These are phyloP conservation scores for Picus viridis DNA, from an alignment of 2,797 vertebrate species.

Conservation along the genomic window DNA sequence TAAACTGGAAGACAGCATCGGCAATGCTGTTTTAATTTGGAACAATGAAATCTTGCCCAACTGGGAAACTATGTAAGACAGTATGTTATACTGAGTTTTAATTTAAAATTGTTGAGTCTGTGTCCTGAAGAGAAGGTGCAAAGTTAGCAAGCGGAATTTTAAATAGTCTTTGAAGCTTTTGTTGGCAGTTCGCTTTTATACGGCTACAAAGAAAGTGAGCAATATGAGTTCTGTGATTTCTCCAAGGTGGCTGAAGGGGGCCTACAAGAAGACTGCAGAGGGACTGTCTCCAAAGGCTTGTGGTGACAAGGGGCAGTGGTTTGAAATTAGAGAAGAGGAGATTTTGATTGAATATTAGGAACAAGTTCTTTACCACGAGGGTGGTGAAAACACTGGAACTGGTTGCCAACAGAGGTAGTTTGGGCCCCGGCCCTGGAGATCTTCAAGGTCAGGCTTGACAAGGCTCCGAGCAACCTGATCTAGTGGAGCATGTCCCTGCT, in stretches of 20 bases:
- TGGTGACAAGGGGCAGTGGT: no score
- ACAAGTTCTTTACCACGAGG: no score
- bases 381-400: no score
- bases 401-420: no score
- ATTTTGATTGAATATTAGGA: no score
- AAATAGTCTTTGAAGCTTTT: neutral
- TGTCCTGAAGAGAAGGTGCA: neutral
- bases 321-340: no score
- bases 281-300: no score
- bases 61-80: conserved; percentile 90
- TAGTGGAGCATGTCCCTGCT: no score
- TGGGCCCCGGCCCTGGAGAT: no score
- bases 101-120: neutral
- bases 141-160: neutral
- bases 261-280: no score
- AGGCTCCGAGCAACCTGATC: no score
- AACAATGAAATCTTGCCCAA: conserved; percentile 94
- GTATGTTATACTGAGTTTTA: conserved; percentile 43
- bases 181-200: neutral
- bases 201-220: neutral
- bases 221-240: neutral
- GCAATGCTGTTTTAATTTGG: conserved; percentile 91
- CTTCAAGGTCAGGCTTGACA: no score
- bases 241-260: neutral
- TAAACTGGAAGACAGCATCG: conserved; percentile 91